Base-by-base conservation (phyloP, 2,113 vertebrate species). In the Cavia porcellus region DNA sequence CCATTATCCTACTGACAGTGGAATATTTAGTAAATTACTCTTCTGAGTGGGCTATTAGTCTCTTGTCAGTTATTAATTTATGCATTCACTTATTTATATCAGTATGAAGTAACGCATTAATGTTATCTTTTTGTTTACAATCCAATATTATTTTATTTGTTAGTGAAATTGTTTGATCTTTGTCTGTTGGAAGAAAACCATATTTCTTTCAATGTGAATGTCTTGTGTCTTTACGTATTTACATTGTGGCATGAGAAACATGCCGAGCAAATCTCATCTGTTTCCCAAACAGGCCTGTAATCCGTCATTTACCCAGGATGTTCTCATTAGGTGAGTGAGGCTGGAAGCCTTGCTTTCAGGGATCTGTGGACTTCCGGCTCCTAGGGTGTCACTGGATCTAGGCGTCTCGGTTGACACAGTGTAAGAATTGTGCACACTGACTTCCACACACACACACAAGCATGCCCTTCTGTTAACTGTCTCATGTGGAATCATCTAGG, bases 341-440 rank as follows among this genome's bases (percentile, higher is more conserved):
- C 35, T 66, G 35, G n/a, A 70, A 59, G 28, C 47, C 20, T 8
- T 6, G 4, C 35, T 28, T 20, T 59, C 30, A 59, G 61, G 20
- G 14, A 1, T 12, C 64, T 20, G 6, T 42, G 14, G 42, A n/a
- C 5, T 87, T 30, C 19, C 8, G 28, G 20, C 62, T n/a, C 12
- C 5, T 13, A 9, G 28, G 2, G 28, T 20, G 0, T 80, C n/a
- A 28, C 32, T 45, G 0, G 13, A 12, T 35, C 5, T 28, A 57
- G 35, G n/a, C 4, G 5, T 45, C n/a, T 83, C 25, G 2, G 57
- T 32, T 42, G 35, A 55, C 7, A 38, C 38, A 45, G 68, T 42
- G 6, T 5, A 32, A 4, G 9, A 38, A 3, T 14, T n/a, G 57
- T 82, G 22, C 13, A 5, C 20, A 25, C 19, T 35, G 45, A 9